Conservation (phyloP, 2,797 vertebrate genomes). For the Mastacembelus armatus region DNA sequence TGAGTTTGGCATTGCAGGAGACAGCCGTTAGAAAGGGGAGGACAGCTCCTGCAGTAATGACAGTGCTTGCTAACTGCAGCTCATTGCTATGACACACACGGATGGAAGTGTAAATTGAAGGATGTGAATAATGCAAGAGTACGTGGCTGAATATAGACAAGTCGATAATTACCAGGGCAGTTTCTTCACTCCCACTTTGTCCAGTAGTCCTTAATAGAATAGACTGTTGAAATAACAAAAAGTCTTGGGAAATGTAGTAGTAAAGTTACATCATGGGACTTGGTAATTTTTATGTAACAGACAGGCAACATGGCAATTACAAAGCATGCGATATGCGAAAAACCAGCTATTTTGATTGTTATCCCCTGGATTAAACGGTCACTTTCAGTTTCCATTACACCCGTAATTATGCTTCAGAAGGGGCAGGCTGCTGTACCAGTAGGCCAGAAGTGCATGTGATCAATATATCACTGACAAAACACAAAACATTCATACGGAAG, state of each 20-base stretch:
- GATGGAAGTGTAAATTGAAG: constrained; percentile 76
- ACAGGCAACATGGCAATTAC: constrained; percentile 19
- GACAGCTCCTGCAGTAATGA: constrained; percentile 77
- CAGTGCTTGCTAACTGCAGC: constrained; percentile 77
- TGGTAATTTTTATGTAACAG: constrained; percentile 26
- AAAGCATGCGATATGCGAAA: background rate
- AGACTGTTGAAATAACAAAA: constrained; percentile 44
- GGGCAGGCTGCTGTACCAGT: background rate
- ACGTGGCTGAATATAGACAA: constrained; percentile 76
- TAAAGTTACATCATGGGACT: background rate
- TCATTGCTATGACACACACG: constrained; percentile 76
- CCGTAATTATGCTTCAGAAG: background rate
- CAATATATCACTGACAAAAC: too few relatives aligned
- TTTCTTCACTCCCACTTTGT: constrained; percentile 66
- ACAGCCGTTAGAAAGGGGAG: constrained; percentile 67
- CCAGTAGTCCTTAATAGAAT: constrained; percentile 61
- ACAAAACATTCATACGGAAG: too few relatives aligned
- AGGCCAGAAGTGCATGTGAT: background rate
- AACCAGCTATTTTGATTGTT: background rate
- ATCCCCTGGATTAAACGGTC: background rate
- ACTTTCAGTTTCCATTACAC: too few relatives aligned
- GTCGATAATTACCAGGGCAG: constrained; percentile 77
- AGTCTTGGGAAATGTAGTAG: constrained; percentile 13
- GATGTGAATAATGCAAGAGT: constrained; percentile 80
- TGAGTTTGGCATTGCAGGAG: constrained; percentile 59